Conservation (phyloP, 2,113 vertebrate genomes). For the Myanophis thanlyinensis region DNA sequence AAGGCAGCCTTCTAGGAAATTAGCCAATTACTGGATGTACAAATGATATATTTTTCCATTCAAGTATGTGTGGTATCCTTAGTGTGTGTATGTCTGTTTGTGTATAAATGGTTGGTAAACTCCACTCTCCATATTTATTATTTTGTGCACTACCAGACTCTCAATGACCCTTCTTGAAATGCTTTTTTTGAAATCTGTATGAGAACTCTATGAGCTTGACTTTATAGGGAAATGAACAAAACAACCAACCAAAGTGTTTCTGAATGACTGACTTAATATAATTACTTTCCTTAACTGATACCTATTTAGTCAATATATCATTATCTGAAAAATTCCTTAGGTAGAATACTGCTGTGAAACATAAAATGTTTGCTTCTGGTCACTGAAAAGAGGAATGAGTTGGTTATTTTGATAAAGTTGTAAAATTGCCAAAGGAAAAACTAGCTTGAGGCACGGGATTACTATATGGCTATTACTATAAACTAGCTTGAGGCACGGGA, state of each 20-base stretch:
- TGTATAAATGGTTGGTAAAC: background rate
- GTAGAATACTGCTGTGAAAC: background rate
- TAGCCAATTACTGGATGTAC: background rate
- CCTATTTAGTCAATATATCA: background rate
- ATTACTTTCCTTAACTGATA: background rate
- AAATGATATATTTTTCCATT: background rate
- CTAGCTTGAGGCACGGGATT: background rate
- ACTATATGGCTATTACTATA: no score
- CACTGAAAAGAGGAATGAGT: background rate
- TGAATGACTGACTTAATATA: background rate
- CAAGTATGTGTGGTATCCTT: background rate
- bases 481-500: background rate
- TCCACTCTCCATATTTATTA: background rate
- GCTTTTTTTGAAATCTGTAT: background rate
- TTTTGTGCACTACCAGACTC: background rate
- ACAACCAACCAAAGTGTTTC: background rate
- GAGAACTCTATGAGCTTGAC: background rate
- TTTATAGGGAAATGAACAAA: background rate
- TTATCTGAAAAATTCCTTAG: background rate
- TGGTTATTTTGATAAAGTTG: background rate
- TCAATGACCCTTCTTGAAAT: background rate
- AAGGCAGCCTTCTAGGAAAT: background rate
- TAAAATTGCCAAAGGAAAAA: background rate
- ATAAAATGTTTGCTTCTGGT: background rate
- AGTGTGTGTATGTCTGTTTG: background rate